Evolutionary conservation across 2,888 invertebrate genomes (phyloP), one percentile per base, ranked within the genome.

Genomic region (Trilocha varians): DNA sequence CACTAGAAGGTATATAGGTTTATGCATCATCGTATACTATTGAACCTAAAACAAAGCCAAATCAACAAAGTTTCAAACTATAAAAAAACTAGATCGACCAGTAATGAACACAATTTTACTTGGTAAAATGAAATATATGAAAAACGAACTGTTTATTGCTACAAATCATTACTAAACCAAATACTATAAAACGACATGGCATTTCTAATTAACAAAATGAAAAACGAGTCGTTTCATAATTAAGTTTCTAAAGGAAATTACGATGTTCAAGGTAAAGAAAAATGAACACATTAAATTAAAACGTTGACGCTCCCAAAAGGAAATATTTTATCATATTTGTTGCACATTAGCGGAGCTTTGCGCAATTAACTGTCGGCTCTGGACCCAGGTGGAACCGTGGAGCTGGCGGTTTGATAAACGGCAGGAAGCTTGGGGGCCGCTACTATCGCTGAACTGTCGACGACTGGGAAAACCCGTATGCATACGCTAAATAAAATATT

Each of bases 1-100:
- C 50, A 91, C 91, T 34, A 88, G 91, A 70, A 89, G 91, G 89
- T 89, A 78, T n/a, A n/a, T n/a, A n/a, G n/a, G n/a, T n/a, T n/a
- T n/a, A n/a, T n/a, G n/a, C n/a, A n/a, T n/a, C n/a, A n/a, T n/a
- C n/a, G n/a, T n/a, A n/a, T n/a, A n/a, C n/a, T n/a, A 52, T n/a
- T 41, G 18, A 34, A 16, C 13, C 34, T 25, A 4, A 6, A 17
- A 25, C 11, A 3, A 25, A 6, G 25, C 4, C 25, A 25, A 9
- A 25, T 18, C 18, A 18, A 8, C 18, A 8, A 18, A 18, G 18
- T 8, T 5, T 18, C 5, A 5, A 8, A 8, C 18, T 18, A 18
- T 5, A 9, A 25, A 25, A 25, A 9, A 9, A 2, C 2, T 25
- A 25, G n/a, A n/a, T n/a, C n/a, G n/a, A n/a, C n/a, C n/a, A n/a